A percentile compares a stretch with the other conserved stretches of the same genome.
phyloP scores from a whole-genome alignment of 2,113 vertebrate genomes.

The Numenius arquata region DNA sequence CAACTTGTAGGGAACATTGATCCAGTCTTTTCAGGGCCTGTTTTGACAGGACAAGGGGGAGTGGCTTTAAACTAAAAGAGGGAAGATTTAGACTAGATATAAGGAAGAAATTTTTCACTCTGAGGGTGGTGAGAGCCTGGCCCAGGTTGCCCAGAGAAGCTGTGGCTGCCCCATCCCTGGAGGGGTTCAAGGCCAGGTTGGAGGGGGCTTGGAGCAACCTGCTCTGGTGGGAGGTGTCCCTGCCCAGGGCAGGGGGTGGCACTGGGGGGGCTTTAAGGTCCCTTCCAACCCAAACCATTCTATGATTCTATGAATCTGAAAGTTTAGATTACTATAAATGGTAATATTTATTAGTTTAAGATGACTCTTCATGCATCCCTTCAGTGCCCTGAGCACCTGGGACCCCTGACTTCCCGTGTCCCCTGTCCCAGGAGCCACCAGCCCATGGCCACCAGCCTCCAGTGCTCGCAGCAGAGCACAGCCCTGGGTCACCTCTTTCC shows the following conservation, averaged over 20 bases:
- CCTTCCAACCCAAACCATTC: not conserved
- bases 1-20: fast-evolving
- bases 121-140: not conserved
- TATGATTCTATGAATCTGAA: not conserved
- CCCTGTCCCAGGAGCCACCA: not conserved
- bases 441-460: not conserved
- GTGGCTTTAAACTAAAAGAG: not conserved
- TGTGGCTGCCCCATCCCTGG: not conserved
- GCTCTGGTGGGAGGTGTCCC: not conserved
- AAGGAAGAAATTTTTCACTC: not conserved
- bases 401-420: no score
- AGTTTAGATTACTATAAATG: not conserved
- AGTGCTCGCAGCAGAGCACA: not conserved
- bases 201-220: not conserved
- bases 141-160: not conserved
- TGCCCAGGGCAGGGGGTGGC: not conserved
- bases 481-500: not conserved
- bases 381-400: not conserved
- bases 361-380: fast-evolving
- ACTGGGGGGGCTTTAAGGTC: not conserved
- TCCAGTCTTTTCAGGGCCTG: not conserved
- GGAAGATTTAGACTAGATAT: not conserved
- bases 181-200: not conserved
- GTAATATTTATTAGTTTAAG: not conserved
- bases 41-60: not conserved